A percentile compares a stretch with the other conserved stretches of the same genome.
Evolutionary conservation across 2,797 vertebrate species (phyloP).

Genomic region (Hemitrygon akajei): DNA sequence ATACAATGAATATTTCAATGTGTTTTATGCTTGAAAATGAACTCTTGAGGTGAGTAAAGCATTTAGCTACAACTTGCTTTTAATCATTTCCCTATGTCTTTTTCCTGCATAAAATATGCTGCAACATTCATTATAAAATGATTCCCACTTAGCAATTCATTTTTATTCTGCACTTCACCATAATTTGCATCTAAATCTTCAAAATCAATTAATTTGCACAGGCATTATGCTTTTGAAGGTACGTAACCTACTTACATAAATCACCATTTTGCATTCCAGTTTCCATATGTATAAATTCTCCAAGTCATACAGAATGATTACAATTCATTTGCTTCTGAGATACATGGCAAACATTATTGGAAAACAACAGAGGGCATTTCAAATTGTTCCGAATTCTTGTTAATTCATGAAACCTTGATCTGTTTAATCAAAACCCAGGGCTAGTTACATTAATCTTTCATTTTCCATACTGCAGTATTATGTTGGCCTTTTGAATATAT

Average conservation of each 20-base stretch:
- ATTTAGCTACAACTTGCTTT: constrained; percentile 28
- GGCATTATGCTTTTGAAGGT: background rate
- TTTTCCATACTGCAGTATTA: background rate
- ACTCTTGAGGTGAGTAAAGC: constrained; percentile 32
- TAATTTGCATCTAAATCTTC: constrained; percentile 31
- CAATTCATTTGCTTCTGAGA: background rate
- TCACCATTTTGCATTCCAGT: background rate
- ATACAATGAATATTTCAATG: constrained; percentile 11
- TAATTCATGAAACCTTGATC: background rate
- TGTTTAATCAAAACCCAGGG: background rate
- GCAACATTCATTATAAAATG: constrained; percentile 30
- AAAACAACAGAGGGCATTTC: background rate
- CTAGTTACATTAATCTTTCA: background rate
- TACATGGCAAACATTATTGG: background rate
- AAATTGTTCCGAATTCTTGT: background rate
- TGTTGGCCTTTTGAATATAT: background rate
- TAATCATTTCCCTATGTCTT: constrained; percentile 12
- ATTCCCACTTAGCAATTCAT: constrained; percentile 33
- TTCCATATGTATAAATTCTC: background rate
- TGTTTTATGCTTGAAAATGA: constrained; percentile 32
- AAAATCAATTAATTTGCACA: constrained; percentile 22
- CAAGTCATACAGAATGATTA: background rate
- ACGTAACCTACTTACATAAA: background rate
- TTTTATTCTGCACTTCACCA: background rate
- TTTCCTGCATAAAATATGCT: constrained; percentile 30